Evolutionary conservation across 1,140 invertebrate genomes (phyloP).

Genomic region (Apis florea): DNA sequence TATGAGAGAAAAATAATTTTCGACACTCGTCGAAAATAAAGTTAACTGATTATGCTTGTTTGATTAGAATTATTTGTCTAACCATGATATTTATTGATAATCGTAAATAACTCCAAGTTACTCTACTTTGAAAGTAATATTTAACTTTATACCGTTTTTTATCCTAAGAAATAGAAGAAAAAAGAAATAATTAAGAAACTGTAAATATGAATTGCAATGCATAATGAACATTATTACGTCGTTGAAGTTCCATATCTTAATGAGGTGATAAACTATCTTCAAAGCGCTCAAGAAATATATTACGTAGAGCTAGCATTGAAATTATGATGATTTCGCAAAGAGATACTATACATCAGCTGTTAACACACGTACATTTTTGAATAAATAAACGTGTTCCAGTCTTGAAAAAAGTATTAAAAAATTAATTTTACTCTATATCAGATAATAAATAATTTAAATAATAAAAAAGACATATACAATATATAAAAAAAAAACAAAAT

Average conservation of each 20-base stretch:
- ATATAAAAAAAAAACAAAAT: too few species aligned
- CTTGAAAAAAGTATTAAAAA: too few species aligned
- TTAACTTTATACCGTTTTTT: background rate
- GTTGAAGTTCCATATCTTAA: background rate
- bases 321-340: background rate
- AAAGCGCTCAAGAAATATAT: background rate
- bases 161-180: background rate
- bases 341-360: background rate
- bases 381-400: too few species aligned
- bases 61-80: background rate
- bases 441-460: too few species aligned
- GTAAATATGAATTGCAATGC: background rate
- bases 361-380: too few species aligned
- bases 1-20: background rate
- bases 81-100: background rate
- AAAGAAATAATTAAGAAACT: background rate
- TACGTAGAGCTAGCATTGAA: background rate
- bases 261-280: background rate
- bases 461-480: too few species aligned
- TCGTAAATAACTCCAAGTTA: background rate
- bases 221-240: background rate
- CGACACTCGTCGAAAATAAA: background rate
- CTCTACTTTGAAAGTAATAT: background rate
- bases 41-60: background rate
- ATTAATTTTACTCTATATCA: too few species aligned